These are phyloP conservation scores for Frieseomelitta varia DNA, from an alignment of 1,140 invertebrate genomes.

Conservation along the genomic window DNA sequence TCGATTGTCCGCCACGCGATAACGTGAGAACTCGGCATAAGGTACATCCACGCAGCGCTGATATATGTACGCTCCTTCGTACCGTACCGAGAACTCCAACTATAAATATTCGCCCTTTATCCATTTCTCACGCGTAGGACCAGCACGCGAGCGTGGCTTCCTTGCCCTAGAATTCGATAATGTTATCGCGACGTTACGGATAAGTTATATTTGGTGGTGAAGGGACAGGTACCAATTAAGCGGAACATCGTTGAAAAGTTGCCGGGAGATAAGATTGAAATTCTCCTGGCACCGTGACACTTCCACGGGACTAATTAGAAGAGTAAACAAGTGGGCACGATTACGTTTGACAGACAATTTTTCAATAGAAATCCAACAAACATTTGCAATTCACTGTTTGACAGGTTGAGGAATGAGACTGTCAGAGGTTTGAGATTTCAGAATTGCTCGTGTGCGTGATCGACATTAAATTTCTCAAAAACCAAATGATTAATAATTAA, in stretches of 20 bases:
- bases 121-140: slow-evolving; percentile 45
- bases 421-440: too few relatives aligned
- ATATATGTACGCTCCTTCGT: slow-evolving; percentile 37
- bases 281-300: neutral
- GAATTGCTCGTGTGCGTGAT: too few relatives aligned
- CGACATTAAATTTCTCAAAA: too few relatives aligned
- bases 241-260: slow-evolving; percentile 2
- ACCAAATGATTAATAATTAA: too few relatives aligned
- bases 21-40: slow-evolving; percentile 68
- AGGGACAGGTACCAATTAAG: slow-evolving; percentile 35
- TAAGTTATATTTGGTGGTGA: slow-evolving; percentile 41
- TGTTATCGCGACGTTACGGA: slow-evolving; percentile 34
- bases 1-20: slow-evolving; percentile 61
- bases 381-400: too few relatives aligned
- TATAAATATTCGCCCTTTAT: slow-evolving; percentile 63
- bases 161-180: slow-evolving; percentile 40
- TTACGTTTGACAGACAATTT: too few relatives aligned
- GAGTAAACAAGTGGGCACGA: neutral
- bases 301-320: neutral
- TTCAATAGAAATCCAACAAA: too few relatives aligned
- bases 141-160: slow-evolving; percentile 24
- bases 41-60: slow-evolving; percentile 53
- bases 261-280: neutral
- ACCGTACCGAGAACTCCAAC: slow-evolving; percentile 51
- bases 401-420: too few relatives aligned